These are phyloP conservation scores for Pangasianodon gigas DNA, from an alignment of 2,113 vertebrate genomes.

Conservation along the genomic window DNA sequence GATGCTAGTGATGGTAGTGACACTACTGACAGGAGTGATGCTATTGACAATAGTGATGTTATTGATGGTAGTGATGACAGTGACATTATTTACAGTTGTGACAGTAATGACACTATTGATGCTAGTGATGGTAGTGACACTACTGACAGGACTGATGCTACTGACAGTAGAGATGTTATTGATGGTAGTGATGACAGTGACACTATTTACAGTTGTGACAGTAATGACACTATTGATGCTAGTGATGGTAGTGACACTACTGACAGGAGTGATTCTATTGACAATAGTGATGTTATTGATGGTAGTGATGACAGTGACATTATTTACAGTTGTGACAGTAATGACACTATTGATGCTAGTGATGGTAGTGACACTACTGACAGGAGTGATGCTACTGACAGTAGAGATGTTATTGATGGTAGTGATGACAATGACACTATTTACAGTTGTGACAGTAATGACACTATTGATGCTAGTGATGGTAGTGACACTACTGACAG, in stretches of 20 bases:
- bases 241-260: background rate
- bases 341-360: background rate
- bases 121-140: too few relatives aligned
- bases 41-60: too few relatives aligned
- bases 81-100: too few relatives aligned
- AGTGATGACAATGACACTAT: background rate
- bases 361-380: too few relatives aligned
- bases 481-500: background rate
- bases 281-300: background rate
- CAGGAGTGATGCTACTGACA: background rate
- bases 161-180: background rate
- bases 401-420: background rate
- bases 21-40: too few relatives aligned
- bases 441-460: background rate
- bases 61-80: too few relatives aligned
- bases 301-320: too few relatives aligned
- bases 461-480: background rate
- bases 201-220: background rate
- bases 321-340: background rate
- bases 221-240: background rate
- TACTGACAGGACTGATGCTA: too few relatives aligned
- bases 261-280: background rate
- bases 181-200: background rate
- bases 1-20: rapidly evolving
- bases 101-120: background rate